These are phyloP conservation scores for Philaethria dido DNA, from an alignment of 2,888 invertebrate genomes.

Conservation along the genomic window DNA sequence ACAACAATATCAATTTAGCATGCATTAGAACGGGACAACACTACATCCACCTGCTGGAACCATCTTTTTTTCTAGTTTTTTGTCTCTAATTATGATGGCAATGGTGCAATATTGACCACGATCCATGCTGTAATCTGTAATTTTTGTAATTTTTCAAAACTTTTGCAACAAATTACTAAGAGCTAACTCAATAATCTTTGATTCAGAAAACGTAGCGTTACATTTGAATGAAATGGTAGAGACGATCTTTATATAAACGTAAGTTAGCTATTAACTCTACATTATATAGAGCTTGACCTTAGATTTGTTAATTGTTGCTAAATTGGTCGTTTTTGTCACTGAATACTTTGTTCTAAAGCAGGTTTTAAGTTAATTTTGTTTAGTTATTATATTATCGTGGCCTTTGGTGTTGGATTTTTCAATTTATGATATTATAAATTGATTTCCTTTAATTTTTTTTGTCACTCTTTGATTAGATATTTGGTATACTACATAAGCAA, in stretches of 20 bases:
- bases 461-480: too few relatives aligned
- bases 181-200: constrained; percentile 31
- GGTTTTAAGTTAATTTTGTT: too few relatives aligned
- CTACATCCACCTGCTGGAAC: constrained; percentile 69
- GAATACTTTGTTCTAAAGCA: not conserved
- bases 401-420: too few relatives aligned
- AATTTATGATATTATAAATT: too few relatives aligned
- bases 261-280: not conserved
- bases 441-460: too few relatives aligned
- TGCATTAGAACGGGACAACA: constrained; percentile 52
- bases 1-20: constrained; percentile 44
- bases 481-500: too few relatives aligned
- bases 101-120: constrained; percentile 67
- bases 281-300: not conserved
- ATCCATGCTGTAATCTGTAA: constrained; percentile 36
- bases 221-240: constrained; percentile 2
- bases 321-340: not conserved
- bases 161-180: constrained; percentile 41
- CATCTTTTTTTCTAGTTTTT: constrained; percentile 59
- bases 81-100: constrained; percentile 63
- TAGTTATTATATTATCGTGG: too few relatives aligned
- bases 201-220: constrained; percentile 5
- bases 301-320: not conserved
- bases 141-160: constrained; percentile 30
- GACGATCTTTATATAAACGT: not conserved